phyloP scores from a whole-genome alignment of 2,113 vertebrate genomes.

The Xiphophorus maculatus region DNA sequence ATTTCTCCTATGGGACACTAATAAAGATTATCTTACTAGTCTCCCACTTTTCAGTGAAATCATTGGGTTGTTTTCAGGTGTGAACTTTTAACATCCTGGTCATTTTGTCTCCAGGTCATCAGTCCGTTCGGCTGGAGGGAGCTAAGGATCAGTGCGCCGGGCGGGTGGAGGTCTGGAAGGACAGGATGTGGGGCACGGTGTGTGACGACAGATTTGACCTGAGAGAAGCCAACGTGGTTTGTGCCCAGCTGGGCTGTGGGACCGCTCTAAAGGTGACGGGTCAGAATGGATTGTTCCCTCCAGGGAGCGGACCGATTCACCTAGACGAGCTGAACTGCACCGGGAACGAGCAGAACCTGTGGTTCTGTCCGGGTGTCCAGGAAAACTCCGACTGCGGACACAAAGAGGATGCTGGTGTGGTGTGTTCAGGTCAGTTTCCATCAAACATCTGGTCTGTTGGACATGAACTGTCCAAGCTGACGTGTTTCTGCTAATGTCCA shows the following conservation, averaged over 20 bases:
- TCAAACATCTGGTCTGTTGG: not conserved
- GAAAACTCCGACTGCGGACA: slow-evolving; percentile 72
- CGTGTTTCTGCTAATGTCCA: too few relatives aligned
- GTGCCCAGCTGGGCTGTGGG: slow-evolving; percentile 77
- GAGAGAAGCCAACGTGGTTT: slow-evolving; percentile 68
- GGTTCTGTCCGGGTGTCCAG: slow-evolving; percentile 55
- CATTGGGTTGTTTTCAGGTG: too few relatives aligned
- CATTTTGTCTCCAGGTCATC: too few relatives aligned
- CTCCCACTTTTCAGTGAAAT: too few relatives aligned
- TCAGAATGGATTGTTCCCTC: slow-evolving; percentile 59
- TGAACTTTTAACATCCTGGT: too few relatives aligned
- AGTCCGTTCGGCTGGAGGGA: too few relatives aligned
- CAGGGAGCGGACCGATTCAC: slow-evolving; percentile 65
- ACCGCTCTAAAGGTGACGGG: slow-evolving; percentile 66
- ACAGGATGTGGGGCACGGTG: slow-evolving; percentile 69
- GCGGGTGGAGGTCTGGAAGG: slow-evolving; percentile 72
- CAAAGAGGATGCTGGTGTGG: slow-evolving; percentile 79
- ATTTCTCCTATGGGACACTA: too few relatives aligned
- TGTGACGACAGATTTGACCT: slow-evolving; percentile 79
- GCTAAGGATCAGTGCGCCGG: too few relatives aligned
- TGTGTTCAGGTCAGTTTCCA: slow-evolving; percentile 76
- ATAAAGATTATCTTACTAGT: too few relatives aligned
- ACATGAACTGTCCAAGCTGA: too few relatives aligned
- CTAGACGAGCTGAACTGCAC: slow-evolving; percentile 77
- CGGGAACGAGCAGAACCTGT: slow-evolving; percentile 72